Evolutionary conservation across 2,797 vertebrate species (phyloP).

Genomic region (Syngnathus rostellatus): DNA sequence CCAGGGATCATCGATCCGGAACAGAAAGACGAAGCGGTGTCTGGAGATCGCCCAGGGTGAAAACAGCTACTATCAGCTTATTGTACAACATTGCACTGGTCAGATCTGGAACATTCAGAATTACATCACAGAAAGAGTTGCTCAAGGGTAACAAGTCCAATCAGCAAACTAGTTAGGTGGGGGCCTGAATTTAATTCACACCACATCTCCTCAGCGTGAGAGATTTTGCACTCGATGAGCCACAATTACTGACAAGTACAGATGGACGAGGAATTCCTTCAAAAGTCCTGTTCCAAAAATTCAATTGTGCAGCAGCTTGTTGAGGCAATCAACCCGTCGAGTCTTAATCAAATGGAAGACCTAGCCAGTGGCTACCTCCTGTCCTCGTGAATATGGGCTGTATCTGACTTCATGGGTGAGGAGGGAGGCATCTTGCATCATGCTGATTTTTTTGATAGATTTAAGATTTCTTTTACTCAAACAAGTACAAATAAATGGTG

Average conservation of each 20-base stretch:
- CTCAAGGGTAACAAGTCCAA: neutral
- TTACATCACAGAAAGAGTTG: neutral
- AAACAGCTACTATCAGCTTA: slow-evolving; percentile 20
- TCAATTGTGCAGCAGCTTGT: too few species aligned
- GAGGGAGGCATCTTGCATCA: too few species aligned
- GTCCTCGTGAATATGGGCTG: too few species aligned
- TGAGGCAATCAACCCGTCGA: too few species aligned
- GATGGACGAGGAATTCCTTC: neutral
- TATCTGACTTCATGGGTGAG: too few species aligned
- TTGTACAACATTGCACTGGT: slow-evolving; percentile 52
- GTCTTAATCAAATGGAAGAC: too few species aligned
- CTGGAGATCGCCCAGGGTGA: slow-evolving; percentile 37
- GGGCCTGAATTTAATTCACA: neutral
- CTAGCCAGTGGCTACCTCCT: too few species aligned
- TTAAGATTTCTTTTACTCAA: too few species aligned
- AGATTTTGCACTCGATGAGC: neutral
- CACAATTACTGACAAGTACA: neutral
- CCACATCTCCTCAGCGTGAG: neutral
- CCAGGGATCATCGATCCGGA: slow-evolving; percentile 53
- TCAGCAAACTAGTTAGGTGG: neutral
- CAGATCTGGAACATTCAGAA: slow-evolving; percentile 62
- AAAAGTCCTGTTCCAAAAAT: too few species aligned
- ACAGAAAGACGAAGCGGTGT: slow-evolving; percentile 59
- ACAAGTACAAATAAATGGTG: too few species aligned
- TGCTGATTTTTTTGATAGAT: too few species aligned